Evolutionary conservation across 64 coral and sea anemone genomes (phyloP), one percentile per base, ranked within the genome.

Genomic region (Pachyseris speciosa): DNA sequence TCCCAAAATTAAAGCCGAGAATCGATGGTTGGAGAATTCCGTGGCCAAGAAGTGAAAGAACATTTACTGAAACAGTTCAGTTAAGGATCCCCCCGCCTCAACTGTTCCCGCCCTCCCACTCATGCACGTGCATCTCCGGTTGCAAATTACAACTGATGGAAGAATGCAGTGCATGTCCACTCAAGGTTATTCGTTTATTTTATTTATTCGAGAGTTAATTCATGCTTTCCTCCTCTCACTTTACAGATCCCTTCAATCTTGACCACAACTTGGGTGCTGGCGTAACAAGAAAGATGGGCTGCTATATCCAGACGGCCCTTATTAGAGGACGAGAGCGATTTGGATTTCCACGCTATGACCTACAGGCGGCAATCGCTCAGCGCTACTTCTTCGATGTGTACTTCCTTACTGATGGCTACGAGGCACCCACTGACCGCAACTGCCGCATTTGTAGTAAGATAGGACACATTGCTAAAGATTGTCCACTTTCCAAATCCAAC

Each of bases 241-340:
- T 89, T 34, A 15, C 67, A 96, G 94, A 96, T 55, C 94, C 94
- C 1, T 96, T 96, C 69, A 96, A 96, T 42, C 90, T 78, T 24
- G 89, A 92, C 45, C 94, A 96, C 58, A 96, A 96, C 49, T 91
- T 96, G 66, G 94, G 94, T 28, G 94, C 90, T 50, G 94, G 90
- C 2, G 88, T 96, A 34, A 69, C 94, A 15, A 59, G 79, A 48
- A 96, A 48, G 63, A 96, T 96, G 94, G 94, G 51, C 1, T 89
- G 20, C 33, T 96, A 77, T 51, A 96, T 96, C 55, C 37, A 76
- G 68, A 59, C 40, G 53, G 64, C 80, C 2, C 84, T 96, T 49
- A 86, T 48, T 22, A 91, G 90, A 89, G 94, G 57, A 34, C 94
- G 94, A 24, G 90, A 93, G 22, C 77, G 90, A 7, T 96, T 96